A percentile compares a stretch with the other conserved stretches of the same genome.
phyloP scores from a whole-genome alignment of 2,888 invertebrate genomes.

The Plebejus argus region DNA sequence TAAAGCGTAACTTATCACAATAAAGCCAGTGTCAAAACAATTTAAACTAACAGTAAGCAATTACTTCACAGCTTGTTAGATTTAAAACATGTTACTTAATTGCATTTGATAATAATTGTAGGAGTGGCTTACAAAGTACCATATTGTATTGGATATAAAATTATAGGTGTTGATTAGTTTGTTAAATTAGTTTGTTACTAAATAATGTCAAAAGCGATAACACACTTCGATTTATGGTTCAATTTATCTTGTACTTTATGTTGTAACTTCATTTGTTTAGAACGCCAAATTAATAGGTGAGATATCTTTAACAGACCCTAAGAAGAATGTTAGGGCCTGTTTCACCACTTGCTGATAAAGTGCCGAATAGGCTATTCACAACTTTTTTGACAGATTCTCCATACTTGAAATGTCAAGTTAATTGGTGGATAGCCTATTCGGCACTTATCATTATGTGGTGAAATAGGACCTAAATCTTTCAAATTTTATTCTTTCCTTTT shows the following conservation, averaged over 20 bases:
- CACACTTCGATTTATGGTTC: slow-evolving; percentile 13
- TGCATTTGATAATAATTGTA: slow-evolving; percentile 13
- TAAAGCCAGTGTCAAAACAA: not conserved
- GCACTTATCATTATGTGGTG: too few relatives aligned
- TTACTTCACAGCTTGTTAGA: not conserved
- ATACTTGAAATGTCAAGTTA: too few relatives aligned
- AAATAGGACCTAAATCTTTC: too few relatives aligned
- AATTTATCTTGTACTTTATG: slow-evolving; percentile 16
- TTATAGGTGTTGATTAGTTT: slow-evolving; percentile 38
- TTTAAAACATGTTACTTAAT: slow-evolving; percentile 8
- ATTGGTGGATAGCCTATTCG: too few relatives aligned
- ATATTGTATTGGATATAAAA: slow-evolving; percentile 6
- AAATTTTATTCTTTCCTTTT: not conserved
- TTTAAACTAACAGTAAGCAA: not conserved
- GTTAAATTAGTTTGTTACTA: slow-evolving; percentile 45
- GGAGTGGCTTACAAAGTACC: not conserved
- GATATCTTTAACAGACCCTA: slow-evolving; percentile 3
- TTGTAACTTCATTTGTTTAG: slow-evolving; percentile 15
- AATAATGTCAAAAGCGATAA: slow-evolving; percentile 22
- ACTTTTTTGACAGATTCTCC: too few relatives aligned
- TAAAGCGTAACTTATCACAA: not conserved
- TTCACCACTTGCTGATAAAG: too few relatives aligned
- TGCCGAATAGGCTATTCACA: too few relatives aligned
- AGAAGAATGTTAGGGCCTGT: too few relatives aligned
- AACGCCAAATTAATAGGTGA: not conserved